These are phyloP conservation scores for Heliothis peltigera DNA, from an alignment of 2,888 invertebrate species.

Conservation along the genomic window DNA sequence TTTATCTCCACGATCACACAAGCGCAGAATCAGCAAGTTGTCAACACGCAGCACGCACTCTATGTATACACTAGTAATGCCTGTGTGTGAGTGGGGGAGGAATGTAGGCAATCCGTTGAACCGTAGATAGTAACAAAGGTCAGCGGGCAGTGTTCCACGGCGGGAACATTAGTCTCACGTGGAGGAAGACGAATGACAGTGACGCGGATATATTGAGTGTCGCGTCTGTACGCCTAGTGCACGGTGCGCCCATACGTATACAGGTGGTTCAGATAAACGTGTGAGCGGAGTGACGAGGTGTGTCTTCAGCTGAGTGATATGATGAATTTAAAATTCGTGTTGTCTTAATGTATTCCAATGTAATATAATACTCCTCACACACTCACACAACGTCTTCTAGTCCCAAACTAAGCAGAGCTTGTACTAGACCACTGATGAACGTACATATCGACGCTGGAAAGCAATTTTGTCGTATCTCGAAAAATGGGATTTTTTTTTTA, in stretches of 20 bases:
- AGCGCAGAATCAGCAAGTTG: neutral
- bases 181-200: constrained; percentile 29
- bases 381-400: no score
- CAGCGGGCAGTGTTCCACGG: constrained; percentile 5
- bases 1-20: neutral
- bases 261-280: neutral
- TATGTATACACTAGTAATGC: neutral
- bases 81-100: neutral
- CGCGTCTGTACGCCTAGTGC: neutral
- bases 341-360: no score
- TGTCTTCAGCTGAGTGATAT: no score
- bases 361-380: no score
- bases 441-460: no score
- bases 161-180: neutral
- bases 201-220: constrained; percentile 21
- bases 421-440: no score
- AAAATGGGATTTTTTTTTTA: no score
- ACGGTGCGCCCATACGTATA: neutral
- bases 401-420: no score
- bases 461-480: no score
- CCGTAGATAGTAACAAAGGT: constrained; percentile 6
- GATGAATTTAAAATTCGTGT: no score
- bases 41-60: neutral
- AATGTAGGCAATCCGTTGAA: neutral
- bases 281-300: neutral